phyloP scores from a whole-genome alignment of 2,888 invertebrate genomes.

The Chaetogeoica ovagalla region DNA sequence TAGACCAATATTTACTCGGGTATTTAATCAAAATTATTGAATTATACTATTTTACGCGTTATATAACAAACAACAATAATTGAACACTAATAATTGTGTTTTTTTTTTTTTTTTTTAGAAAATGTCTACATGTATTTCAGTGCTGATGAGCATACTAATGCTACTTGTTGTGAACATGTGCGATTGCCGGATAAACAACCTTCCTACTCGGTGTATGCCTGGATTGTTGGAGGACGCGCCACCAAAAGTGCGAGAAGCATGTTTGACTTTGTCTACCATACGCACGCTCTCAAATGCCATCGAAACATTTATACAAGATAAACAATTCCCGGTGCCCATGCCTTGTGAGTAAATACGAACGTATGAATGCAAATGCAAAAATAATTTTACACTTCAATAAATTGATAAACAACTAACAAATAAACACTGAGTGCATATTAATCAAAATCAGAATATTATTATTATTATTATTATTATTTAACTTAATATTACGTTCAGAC shows the following conservation, averaged over 20 bases:
- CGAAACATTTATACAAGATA: slow-evolving; percentile 65
- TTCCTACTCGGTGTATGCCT: slow-evolving; percentile 66
- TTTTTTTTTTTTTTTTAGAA: slow-evolving; percentile 2
- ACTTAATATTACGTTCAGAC: too few relatives aligned
- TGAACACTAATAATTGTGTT: neutral
- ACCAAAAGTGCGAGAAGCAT: slow-evolving; percentile 67
- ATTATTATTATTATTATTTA: too few relatives aligned
- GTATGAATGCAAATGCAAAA: neutral
- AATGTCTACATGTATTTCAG: slow-evolving; percentile 21
- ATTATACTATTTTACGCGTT: too few relatives aligned
- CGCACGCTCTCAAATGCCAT: slow-evolving; percentile 68
- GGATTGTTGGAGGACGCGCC: slow-evolving; percentile 67
- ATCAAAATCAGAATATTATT: too few relatives aligned
- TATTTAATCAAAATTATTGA: too few relatives aligned
- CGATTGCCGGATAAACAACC: slow-evolving; percentile 55
- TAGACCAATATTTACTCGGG: too few relatives aligned
- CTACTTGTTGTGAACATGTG: slow-evolving; percentile 11
- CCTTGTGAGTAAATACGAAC: slow-evolving; percentile 51
- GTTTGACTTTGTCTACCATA: slow-evolving; percentile 69
- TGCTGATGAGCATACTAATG: slow-evolving; percentile 12
- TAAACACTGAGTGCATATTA: too few relatives aligned
- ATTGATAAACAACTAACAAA: neutral
- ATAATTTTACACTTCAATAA: neutral
- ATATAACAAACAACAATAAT: too few relatives aligned
- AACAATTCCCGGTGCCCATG: slow-evolving; percentile 59